Base-by-base conservation (phyloP, 2,888 invertebrate genomes). In the Amphipyra berbera region DNA sequence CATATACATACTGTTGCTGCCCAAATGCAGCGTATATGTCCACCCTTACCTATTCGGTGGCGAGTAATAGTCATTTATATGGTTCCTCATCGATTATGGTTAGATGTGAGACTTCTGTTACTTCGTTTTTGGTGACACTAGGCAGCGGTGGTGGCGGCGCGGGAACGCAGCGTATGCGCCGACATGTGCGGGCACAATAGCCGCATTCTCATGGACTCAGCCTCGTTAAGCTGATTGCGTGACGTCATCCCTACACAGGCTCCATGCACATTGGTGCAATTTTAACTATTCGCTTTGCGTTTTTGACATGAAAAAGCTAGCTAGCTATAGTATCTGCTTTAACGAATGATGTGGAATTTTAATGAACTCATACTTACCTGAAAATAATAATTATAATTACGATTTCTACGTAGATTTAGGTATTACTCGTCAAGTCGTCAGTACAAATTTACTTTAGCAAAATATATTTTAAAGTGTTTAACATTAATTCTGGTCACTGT, bases 221-320 rank as follows among this genome's bases (percentile, higher is more conserved):
- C 87, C 90, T 83, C 90, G 88, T 90, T 95, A 95, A 95, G 95
- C 95, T 94, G 95, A 95, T 95, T 95, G 93, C 92, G 91, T 94
- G 92, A 91, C 95, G 94, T 93, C 94, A 95, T 86, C 88, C 83
- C 82, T 73, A 60, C 63, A 66, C 78, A 79, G 79, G 82, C 85
- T 77, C 78, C 63, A 67, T 84, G 80, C 86, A 82, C 84, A 81
- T 77, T 79, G 78, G 61, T 79, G 73, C 80, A 81, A 82, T 84
- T 80, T 80, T 68, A 60, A 68, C 56, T 57, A 54, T 61, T 53
- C 38, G 13, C 13, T 38, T 30, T 35, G 27, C 37, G 15, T 48
- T 53, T 38, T 33, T 12, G 13, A 44, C 35, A 35, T 15, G 21
- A 38, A n/a, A 46, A 33, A 60, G 56, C n/a, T n/a, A n/a, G n/a